Evolutionary conservation across 2,113 vertebrate species (phyloP).

Genomic region (Origma solitaria): DNA sequence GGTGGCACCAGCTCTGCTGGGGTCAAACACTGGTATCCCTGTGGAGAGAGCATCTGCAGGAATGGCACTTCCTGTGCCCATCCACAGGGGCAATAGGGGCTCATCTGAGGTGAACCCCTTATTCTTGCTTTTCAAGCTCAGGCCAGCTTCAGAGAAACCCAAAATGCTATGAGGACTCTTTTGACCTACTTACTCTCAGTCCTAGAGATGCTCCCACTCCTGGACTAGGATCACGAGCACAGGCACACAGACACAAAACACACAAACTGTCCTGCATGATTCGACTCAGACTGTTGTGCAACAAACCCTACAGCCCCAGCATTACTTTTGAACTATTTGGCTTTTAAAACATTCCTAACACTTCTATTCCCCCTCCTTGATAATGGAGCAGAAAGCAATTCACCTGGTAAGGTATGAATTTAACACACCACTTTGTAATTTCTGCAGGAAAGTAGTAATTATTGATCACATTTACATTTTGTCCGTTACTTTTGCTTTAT

Average conservation of each 20-base stretch:
- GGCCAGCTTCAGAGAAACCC: not conserved
- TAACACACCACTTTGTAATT: not conserved
- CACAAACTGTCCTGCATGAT: not conserved
- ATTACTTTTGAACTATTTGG: not conserved
- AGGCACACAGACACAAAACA: not conserved
- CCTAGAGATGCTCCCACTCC: not conserved
- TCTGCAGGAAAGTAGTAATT: not conserved
- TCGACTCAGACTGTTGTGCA: not conserved
- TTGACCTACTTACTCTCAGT: not conserved
- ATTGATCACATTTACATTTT: not conserved
- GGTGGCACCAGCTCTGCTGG: not conserved
- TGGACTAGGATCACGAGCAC: not conserved
- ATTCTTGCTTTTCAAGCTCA: not conserved
- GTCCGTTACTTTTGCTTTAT: accelerated
- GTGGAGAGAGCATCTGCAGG: not conserved
- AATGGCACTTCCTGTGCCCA: not conserved
- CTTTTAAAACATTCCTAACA: not conserved
- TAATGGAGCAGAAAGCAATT: not conserved
- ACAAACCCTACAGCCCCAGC: not conserved
- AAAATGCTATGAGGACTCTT: not conserved
- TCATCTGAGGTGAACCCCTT: not conserved
- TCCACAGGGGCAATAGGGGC: too few species aligned
- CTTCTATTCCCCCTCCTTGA: not conserved
- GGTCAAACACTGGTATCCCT: not conserved
- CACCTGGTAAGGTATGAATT: not conserved